Evolutionary conservation across 2,797 vertebrate genomes (phyloP), one percentile per base, ranked within the genome.

Genomic region (Chaetodon trifasciatus): DNA sequence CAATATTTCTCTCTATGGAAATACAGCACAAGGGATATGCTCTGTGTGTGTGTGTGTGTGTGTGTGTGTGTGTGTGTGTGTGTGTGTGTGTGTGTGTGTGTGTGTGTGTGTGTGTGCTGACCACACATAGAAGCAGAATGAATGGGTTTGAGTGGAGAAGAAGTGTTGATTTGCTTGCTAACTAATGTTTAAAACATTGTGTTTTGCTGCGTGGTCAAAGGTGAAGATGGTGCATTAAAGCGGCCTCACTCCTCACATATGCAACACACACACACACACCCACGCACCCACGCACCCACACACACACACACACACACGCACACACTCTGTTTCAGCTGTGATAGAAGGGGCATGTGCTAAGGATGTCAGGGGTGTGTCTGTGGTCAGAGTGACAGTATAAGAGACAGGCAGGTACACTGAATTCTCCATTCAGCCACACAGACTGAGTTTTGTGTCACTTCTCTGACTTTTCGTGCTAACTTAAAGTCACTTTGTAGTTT

Each of bases 331-430:
- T 81, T 66, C 58, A 66, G 78, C 73, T 42, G 58, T 79, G 75
- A 82, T 61, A 60, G 63, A 79, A 73, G 82, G 86, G 92, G 92
- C 66, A 82, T 90, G 91, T 91, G 78, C 57, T 76, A 70, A 79
- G 74, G 77, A 76, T 15, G 23, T 88, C 72, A 82, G 86, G 92
- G 90, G 91, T 83, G 93, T 94, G 91, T 86, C 88, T 88, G 88
- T 91, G 93, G 92, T 92, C 85, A 89, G 23, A 69, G 15, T 86
- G 79, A 81, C 82, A 64, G 57, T 93, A 93, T 95, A 94, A 95
- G 91, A 89, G 82, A 44, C 61, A 52, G n/a, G 71, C 89, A 93
- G 90, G 90, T 93, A 86, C 83, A 78, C 7, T 78, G 39, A 67
- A 39, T 49, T 79, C 60, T 72, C 23, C 83, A 91, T 77, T 92